Percentiles rank a stretch among this genome's conserved stretches.
These are phyloP conservation scores for Mus caroli DNA, from an alignment of 2,797 vertebrate genomes.

Conservation along the genomic window DNA sequence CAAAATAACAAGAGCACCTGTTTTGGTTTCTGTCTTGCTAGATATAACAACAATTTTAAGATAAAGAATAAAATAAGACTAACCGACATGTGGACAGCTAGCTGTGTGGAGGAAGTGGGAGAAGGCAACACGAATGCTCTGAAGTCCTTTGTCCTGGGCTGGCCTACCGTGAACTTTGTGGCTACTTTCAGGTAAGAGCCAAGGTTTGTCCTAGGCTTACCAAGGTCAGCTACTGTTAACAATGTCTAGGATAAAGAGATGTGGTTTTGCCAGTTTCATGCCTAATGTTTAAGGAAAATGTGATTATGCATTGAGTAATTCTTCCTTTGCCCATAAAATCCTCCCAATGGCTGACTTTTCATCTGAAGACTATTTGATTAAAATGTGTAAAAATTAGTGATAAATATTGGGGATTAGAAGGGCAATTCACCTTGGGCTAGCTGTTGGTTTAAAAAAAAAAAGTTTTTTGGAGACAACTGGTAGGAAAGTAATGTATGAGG, in stretches of 20 bases:
- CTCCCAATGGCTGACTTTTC: not conserved
- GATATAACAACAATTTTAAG: slow-evolving; percentile 83
- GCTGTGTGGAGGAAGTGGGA: slow-evolving; percentile 96
- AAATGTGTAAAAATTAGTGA: not conserved
- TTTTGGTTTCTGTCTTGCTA: slow-evolving; percentile 72
- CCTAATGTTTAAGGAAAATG: slow-evolving; percentile 21
- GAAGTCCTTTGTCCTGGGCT: slow-evolving; percentile 96
- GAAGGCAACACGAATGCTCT: slow-evolving; percentile 93
- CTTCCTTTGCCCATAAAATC: not conserved
- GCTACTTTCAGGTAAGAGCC: slow-evolving; percentile 94
- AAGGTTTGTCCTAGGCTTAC: not conserved
- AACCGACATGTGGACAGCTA: slow-evolving; percentile 96
- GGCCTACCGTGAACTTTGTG: slow-evolving; percentile 97
- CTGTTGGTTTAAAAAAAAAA: not conserved
- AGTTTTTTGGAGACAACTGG: not conserved
- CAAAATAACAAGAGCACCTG: slow-evolving; percentile 31
- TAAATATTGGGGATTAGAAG: not conserved
- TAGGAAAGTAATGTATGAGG: not conserved
- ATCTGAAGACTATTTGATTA: not conserved
- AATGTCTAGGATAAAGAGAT: not conserved
- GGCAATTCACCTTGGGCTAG: not conserved
- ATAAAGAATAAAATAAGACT: slow-evolving; percentile 83
- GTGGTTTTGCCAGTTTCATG: not conserved
- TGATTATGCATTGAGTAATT: not conserved
- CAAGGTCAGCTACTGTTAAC: not conserved